These are phyloP conservation scores for Smutsia gigantea DNA, from an alignment of 2,797 vertebrate genomes.

Conservation along the genomic window DNA sequence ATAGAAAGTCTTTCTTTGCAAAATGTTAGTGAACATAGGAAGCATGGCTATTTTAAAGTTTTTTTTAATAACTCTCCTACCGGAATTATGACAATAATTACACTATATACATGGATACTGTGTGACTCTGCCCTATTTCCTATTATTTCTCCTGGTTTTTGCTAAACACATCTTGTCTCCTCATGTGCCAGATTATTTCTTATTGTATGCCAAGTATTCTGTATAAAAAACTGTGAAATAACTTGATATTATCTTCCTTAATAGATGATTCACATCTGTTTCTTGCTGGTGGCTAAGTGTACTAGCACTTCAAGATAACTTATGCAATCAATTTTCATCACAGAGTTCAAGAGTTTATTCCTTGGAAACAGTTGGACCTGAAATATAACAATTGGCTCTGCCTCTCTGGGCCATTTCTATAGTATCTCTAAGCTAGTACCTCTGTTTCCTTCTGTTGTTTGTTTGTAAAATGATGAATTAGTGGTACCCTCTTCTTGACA, in stretches of 20 bases:
- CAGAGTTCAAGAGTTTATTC: not conserved
- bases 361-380: not conserved
- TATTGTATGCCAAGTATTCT: not conserved
- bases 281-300: not conserved
- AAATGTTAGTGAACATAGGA: not conserved
- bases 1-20: not conserved
- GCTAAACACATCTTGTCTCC: not conserved
- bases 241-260: not conserved
- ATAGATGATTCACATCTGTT: not conserved
- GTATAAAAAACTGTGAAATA: not conserved
- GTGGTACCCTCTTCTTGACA: not conserved
- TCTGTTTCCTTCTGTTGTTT: not conserved
- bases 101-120: not conserved
- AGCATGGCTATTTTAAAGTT: not conserved
- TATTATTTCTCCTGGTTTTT: not conserved
- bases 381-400: not conserved
- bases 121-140: not conserved
- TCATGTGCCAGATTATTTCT: not conserved
- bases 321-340: not conserved
- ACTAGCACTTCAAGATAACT: not conserved
- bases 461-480: not conserved
- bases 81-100: not conserved
- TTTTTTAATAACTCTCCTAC: not conserved
- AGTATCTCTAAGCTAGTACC: not conserved
- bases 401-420: not conserved